Conservation (phyloP, 2,113 vertebrate genomes). For the Centropristis striata region DNA sequence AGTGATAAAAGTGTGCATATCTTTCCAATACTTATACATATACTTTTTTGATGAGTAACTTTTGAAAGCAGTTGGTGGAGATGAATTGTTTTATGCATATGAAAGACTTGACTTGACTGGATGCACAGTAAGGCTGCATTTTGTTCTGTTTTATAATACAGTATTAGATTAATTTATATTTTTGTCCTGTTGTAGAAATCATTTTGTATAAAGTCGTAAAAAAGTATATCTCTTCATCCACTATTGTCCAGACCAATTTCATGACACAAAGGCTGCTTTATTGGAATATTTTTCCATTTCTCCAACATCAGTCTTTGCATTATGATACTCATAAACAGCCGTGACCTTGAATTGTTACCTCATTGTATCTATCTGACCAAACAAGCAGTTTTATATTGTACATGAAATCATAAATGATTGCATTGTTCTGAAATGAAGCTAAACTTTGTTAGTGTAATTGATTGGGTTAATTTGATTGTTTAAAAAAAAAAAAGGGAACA, state of each 20-base stretch:
- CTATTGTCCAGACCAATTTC: not conserved
- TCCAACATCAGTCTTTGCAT: not conserved
- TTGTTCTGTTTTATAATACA: not conserved
- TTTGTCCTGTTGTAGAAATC: not conserved
- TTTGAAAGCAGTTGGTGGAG: not conserved
- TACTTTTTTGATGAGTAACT: not conserved
- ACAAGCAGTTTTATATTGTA: not conserved
- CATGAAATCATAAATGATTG: conserved; percentile 10
- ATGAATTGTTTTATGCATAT: not conserved
- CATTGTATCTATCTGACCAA: not conserved
- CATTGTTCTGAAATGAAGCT: conserved; percentile 33
- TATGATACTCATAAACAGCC: not conserved
- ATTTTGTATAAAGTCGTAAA: too few relatives aligned
- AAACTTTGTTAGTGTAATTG: conserved; percentile 17
- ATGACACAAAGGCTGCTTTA: not conserved
- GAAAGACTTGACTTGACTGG: not conserved
- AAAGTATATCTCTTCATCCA: not conserved
- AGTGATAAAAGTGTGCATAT: not conserved
- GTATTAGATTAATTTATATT: not conserved
- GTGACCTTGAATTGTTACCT: conserved; percentile 35
- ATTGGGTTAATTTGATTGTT: conserved; percentile 35
- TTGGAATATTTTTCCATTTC: not conserved
- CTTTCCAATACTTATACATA: not conserved
- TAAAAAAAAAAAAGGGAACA: conserved; percentile 34
- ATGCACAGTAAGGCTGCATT: not conserved